phyloP scores from a whole-genome alignment of 2,113 vertebrate genomes.

The Nerophis ophidion region DNA sequence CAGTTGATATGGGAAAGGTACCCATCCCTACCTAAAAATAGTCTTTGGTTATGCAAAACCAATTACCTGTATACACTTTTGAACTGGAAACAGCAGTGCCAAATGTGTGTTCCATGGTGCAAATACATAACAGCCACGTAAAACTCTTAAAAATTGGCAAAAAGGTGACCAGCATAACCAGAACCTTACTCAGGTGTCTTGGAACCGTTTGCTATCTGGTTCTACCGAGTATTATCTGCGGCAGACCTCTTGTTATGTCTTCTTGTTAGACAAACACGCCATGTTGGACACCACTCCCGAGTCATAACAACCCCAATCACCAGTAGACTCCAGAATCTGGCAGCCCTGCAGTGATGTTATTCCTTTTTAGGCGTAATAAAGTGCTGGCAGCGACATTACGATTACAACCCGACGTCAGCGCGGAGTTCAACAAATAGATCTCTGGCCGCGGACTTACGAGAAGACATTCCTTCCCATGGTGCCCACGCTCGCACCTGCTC shows the following conservation, averaged over 20 bases:
- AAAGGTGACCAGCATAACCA: not conserved
- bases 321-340: conserved; percentile 21
- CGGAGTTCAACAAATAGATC: conserved; percentile 32
- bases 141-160: not conserved
- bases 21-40: too few species aligned
- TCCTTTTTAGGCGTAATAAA: conserved; percentile 17
- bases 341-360: not conserved
- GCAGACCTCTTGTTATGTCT: conserved; percentile 30
- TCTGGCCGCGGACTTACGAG: conserved; percentile 8
- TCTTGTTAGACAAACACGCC: conserved; percentile 19
- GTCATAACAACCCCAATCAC: conserved; percentile 51
- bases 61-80: too few species aligned
- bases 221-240: not conserved
- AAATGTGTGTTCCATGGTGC: too few species aligned
- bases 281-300: conserved; percentile 15
- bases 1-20: too few species aligned
- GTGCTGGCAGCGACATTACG: conserved; percentile 10
- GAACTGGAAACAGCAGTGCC: too few species aligned
- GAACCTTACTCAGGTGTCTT: not conserved
- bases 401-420: conserved; percentile 26
- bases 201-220: not conserved
- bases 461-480: conserved; percentile 24
- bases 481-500: conserved; percentile 34
- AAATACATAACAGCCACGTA: too few species aligned
- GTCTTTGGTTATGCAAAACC: too few species aligned